These are phyloP conservation scores for Phaethornis superciliosus DNA, from an alignment of 2,113 vertebrate genomes.

Conservation along the genomic window DNA sequence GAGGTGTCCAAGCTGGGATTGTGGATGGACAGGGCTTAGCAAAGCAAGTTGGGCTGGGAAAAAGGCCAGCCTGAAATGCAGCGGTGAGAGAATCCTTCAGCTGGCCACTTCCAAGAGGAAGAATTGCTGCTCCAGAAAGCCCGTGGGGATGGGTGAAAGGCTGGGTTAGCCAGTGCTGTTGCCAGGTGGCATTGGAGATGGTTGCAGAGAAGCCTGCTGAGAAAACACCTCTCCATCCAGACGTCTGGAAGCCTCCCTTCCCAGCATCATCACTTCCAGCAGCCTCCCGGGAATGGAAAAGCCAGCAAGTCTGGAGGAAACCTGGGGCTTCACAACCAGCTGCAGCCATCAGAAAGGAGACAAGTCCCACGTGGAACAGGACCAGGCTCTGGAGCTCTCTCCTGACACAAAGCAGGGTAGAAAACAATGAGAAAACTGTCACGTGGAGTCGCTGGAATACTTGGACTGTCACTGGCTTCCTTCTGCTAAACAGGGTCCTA, in stretches of 20 bases:
- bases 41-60: background rate
- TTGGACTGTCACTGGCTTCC: background rate
- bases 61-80: background rate
- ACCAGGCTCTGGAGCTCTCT: background rate
- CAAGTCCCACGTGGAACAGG: background rate
- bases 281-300: background rate
- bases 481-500: background rate
- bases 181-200: accelerated
- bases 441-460: background rate
- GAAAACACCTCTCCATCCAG: background rate
- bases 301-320: background rate
- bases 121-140: background rate
- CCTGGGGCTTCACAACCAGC: background rate
- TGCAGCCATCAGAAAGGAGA: background rate
- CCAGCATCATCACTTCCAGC: background rate
- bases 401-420: background rate
- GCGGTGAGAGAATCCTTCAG: background rate
- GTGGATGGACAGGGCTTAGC: background rate
- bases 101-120: background rate
- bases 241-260: background rate
- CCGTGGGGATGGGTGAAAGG: background rate
- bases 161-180: background rate
- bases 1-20: background rate
- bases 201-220: background rate
- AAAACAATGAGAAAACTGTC: background rate